Percentiles rank a stretch among this genome's conserved stretches.
These are phyloP conservation scores for Bombus haemorrhoidalis DNA, from an alignment of 1,140 invertebrate genomes.

Conservation along the genomic window DNA sequence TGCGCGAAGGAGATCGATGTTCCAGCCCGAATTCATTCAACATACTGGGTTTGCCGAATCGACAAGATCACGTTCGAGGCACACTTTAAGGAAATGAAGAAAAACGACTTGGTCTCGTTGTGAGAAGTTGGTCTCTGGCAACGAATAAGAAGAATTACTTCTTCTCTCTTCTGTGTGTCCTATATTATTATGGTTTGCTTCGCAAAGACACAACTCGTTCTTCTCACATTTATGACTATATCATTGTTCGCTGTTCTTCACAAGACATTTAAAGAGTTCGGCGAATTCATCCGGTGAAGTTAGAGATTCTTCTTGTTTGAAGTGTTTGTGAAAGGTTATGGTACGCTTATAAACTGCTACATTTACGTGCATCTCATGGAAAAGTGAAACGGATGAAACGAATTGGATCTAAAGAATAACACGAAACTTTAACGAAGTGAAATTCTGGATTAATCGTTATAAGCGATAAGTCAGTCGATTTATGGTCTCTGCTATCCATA, in stretches of 20 bases:
- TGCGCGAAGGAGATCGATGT: slow-evolving; percentile 32
- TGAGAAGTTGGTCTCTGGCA: slow-evolving; percentile 22
- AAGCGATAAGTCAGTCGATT: no score
- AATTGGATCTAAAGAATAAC: neutral
- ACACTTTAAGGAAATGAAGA: slow-evolving; percentile 27
- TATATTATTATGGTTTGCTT: neutral
- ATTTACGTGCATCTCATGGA: no score
- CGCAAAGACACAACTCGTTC: neutral
- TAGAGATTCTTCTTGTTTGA: neutral
- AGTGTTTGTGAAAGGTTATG: neutral
- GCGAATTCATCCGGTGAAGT: neutral
- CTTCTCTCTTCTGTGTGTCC: neutral
- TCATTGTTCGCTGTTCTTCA: neutral
- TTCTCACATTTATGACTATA: neutral
- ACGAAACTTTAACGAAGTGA: neutral
- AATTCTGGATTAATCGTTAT: neutral
- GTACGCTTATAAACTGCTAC: neutral
- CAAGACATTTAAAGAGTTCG: no score
- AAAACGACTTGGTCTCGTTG: slow-evolving; percentile 5
- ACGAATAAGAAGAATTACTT: slow-evolving; percentile 29
- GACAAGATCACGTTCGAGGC: slow-evolving; percentile 13
- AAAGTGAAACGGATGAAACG: neutral
- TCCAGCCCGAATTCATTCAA: slow-evolving; percentile 43
- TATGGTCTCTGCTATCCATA: no score
- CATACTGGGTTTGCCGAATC: slow-evolving; percentile 35